Conservation (phyloP, 1,140 invertebrate genomes). For the Dysdera silvatica region DNA sequence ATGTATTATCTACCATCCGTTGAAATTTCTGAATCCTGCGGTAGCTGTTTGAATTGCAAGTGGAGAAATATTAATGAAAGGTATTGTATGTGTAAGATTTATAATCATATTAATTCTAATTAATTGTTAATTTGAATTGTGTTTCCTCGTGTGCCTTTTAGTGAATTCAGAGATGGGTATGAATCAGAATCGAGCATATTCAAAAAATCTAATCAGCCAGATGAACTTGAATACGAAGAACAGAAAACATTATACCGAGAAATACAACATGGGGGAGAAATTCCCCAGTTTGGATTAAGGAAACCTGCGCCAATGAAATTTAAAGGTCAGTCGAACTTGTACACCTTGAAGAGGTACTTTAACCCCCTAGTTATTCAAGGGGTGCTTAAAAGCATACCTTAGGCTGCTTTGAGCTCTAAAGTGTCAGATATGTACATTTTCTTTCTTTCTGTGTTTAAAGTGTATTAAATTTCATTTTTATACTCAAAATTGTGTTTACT, state of each 20-base stretch:
- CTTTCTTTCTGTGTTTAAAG: not conserved
- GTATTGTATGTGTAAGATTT: not conserved
- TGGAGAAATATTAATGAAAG: too few species aligned
- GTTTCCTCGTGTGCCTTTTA: not conserved
- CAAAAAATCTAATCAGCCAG: constrained; percentile 48
- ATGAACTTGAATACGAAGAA: constrained; percentile 55
- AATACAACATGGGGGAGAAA: constrained; percentile 82
- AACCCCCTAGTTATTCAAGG: too few species aligned
- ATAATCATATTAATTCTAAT: not conserved
- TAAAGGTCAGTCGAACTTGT: too few species aligned
- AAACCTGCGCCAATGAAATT: constrained; percentile 79
- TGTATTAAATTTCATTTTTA: not conserved
- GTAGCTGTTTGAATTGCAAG: too few species aligned
- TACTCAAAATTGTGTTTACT: not conserved
- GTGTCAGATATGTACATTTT: not conserved
- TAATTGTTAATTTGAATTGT: not conserved
- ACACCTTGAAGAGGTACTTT: too few species aligned
- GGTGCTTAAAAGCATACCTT: too few species aligned
- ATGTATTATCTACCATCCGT: too few species aligned
- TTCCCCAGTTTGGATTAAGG: constrained; percentile 73
- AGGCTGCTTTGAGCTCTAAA: too few species aligned
- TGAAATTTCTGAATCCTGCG: too few species aligned
- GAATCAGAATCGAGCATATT: constrained; percentile 76
- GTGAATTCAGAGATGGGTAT: constrained; percentile 52
- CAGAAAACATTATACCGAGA: constrained; percentile 71